phyloP scores from a whole-genome alignment of 2,797 vertebrate genomes.

The Diglossa cyanea region DNA sequence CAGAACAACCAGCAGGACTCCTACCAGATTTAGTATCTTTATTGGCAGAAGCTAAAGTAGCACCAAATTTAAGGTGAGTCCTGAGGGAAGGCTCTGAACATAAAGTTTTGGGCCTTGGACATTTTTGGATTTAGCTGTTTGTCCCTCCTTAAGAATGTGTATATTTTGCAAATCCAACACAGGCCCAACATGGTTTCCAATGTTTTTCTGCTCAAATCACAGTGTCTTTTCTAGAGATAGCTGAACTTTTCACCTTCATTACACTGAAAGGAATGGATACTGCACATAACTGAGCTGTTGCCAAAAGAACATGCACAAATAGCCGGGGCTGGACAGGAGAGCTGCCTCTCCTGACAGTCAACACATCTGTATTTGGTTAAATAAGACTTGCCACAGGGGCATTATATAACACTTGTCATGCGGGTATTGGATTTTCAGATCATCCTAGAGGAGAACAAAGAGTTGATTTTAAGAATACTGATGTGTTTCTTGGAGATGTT shows the following conservation, averaged over 20 bases:
- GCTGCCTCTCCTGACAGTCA: conserved; percentile 34
- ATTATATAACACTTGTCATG: conserved; percentile 51
- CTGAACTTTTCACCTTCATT: conserved; percentile 57
- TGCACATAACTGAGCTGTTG: conserved; percentile 49
- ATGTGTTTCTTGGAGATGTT: conserved; percentile 34
- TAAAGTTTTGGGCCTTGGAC: not conserved
- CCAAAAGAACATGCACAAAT: conserved; percentile 56
- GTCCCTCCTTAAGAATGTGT: not conserved
- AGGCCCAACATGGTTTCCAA: not conserved
- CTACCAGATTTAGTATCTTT: not conserved
- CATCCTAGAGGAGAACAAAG: conserved; percentile 24
- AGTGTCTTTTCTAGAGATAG: not conserved
- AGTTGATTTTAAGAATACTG: conserved; percentile 15
- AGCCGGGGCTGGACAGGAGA: conserved; percentile 15
- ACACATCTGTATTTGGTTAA: conserved; percentile 59
- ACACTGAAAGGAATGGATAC: conserved; percentile 11
- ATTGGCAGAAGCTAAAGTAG: not conserved
- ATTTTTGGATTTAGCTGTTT: not conserved
- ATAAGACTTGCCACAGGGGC: conserved; percentile 40
- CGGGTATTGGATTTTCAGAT: conserved; percentile 47
- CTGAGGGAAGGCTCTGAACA: not conserved
- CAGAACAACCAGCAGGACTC: not conserved
- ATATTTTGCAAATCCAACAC: not conserved
- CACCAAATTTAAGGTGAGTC: not conserved
- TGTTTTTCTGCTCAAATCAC: not conserved